phyloP scores from a whole-genome alignment of 2,113 vertebrate genomes.

The Pelmatolapia mariae region DNA sequence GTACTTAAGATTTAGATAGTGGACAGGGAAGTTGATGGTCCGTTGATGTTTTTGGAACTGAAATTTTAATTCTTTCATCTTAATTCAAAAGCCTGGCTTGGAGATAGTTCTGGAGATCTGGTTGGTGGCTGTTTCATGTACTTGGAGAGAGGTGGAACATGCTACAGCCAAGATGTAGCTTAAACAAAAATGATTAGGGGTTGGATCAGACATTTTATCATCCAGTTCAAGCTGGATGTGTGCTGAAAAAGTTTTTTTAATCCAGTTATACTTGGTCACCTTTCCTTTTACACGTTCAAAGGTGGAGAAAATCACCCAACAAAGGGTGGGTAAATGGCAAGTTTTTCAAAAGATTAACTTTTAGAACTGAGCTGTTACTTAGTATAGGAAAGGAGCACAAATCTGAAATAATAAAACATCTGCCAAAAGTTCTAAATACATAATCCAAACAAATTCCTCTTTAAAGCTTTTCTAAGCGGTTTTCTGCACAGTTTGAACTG shows the following conservation, averaged over 20 bases:
- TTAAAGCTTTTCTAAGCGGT: background rate
- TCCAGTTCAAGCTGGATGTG: background rate
- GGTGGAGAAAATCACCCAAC: background rate
- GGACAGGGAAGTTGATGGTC: constrained; percentile 50
- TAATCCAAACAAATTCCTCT: background rate
- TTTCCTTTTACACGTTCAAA: background rate
- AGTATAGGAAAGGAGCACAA: background rate
- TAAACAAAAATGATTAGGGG: background rate
- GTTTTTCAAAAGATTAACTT: background rate
- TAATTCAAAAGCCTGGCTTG: constrained; percentile 5
- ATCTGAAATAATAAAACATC: background rate
- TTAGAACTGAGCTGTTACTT: background rate
- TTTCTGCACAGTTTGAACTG: background rate
- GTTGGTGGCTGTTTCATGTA: background rate
- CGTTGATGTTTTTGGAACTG: constrained; percentile 26
- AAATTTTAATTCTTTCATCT: constrained; percentile 17
- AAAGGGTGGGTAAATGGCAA: background rate
- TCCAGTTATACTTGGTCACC: background rate
- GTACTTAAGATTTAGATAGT: background rate
- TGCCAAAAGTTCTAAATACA: background rate
- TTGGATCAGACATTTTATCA: background rate
- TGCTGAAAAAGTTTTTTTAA: background rate
- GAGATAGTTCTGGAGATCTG: background rate
- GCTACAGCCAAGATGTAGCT: background rate
- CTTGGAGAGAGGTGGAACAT: background rate